These are phyloP conservation scores for Eumerus sabulonum DNA, from an alignment of 2,888 invertebrate species.

Conservation along the genomic window DNA sequence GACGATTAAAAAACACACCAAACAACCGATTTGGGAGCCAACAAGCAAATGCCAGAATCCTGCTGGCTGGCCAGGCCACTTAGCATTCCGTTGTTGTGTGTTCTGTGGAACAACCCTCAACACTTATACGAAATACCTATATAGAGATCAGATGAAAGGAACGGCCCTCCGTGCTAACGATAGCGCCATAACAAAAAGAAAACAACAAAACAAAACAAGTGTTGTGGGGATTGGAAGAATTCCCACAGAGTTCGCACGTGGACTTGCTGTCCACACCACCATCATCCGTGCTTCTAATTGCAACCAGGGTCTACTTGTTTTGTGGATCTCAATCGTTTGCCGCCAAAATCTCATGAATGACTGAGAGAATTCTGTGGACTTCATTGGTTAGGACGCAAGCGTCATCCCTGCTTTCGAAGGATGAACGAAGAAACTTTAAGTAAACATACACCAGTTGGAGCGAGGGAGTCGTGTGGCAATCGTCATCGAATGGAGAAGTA, in stretches of 20 bases:
- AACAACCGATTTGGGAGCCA: constrained; percentile 69
- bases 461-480: constrained; percentile 58
- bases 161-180: constrained; percentile 56
- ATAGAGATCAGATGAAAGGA: constrained; percentile 47
- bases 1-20: constrained; percentile 67
- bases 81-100: constrained; percentile 58
- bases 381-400: constrained; percentile 39
- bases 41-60: constrained; percentile 64
- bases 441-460: constrained; percentile 55
- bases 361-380: constrained; percentile 18
- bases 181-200: constrained; percentile 54
- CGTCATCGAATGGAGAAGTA: constrained; percentile 57
- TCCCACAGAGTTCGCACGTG: constrained; percentile 53
- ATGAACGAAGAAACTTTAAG: constrained; percentile 11
- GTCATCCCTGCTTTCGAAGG: constrained; percentile 8
- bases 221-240: constrained; percentile 51
- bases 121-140: constrained; percentile 27
- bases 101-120: constrained; percentile 60
- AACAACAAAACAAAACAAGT: constrained; percentile 43
- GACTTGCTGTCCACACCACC: constrained; percentile 26
- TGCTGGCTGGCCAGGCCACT: constrained; percentile 68
- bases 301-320: constrained; percentile 15
- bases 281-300: constrained; percentile 41
- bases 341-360: constrained; percentile 50
- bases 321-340: constrained; percentile 30